Evolutionary conservation across 1,140 invertebrate species (phyloP), one percentile per base, ranked within the genome.

Genomic region (Heliconius eleuchia): DNA sequence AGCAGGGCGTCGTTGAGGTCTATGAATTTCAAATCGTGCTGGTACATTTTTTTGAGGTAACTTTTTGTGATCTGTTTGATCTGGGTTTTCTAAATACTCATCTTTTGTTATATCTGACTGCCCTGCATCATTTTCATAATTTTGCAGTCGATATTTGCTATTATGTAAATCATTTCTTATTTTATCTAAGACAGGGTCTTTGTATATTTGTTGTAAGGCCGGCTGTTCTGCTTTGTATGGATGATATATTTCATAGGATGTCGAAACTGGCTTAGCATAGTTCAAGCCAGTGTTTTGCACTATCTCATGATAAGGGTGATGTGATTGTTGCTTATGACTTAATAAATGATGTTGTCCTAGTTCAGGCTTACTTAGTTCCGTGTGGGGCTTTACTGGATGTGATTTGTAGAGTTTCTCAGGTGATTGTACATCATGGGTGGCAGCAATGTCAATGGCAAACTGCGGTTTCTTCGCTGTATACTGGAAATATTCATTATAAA

Each of bases 171-270:
- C 92, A 79, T 91, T 87, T 85, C 88, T 89, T 57, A 95, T 91
- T 85, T 94, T 93, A 57, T 86, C 76, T 73, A 93, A 82, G 34
- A 88, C 79, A 7, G 94, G 94, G 86, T 95, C 93, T 81, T 90
- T 87, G 50, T 94, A 92, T 78, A 95, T 86, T 73, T 85, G 82
- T 66, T 92, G 83, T 34, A 95, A 82, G n/a, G 88, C 86, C n/a
- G 91, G 88, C 78, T 88, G 87, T 75, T 92, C 90, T 19, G 86
- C 85, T 83, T 91, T 88, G 74, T 95, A 95, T 3, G 94, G 94
- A 77, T 94, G 93, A 79, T 89, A 94, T 7, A 92, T 79, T 84
- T 94, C 89, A 85, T 93, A 94, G 34, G 86, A 88, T 16, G 85
- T 85, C 8, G 86, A 83, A 18, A 78, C 78, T 52, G 92, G 92